Base-by-base conservation (phyloP, 1,140 invertebrate species). In the Drosophila sp. region DNA sequence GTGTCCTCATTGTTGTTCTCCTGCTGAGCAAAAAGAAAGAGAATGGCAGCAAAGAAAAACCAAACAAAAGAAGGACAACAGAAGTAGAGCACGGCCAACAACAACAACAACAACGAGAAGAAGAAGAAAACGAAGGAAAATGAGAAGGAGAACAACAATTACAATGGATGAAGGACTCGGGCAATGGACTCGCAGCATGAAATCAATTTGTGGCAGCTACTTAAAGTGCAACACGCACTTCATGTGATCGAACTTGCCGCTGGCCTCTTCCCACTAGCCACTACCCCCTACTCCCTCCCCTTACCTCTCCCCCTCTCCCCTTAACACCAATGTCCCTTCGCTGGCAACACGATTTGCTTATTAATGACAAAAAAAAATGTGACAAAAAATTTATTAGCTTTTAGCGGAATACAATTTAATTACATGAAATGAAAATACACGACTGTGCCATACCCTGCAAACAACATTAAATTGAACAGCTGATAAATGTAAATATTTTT, bases 151-250 rank as follows among this genome's bases (percentile, higher is more conserved):
- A 4, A 21, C 1, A 21, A 21, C 21, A 21, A 21, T 21, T 21
- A 21, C 1, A 21, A 21, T 21, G 21, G 41, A 45, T 7, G 59
- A 57, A 70, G 54, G 41, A 56, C 29, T 14, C 46, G 45, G 41
- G 41, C 63, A 64, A 64, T 64, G 62, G 62, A 66, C 53, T 57
- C 66, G 32, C 79, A 83, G 83, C 83, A 65, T 80, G 83, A 89
- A 89, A 89, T 89, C 83, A 89, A 89, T 89, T 89, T 89, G 83
- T 72, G 80, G 84, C 84, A 89, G 83, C 83, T 89, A 89, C 83
- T 89, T 89, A 89, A 89, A 89, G 84, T 83, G 84, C 79, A 89
- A 83, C 73, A 78, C 50, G 34, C 63, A 71, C 78, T 75, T 70
- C 66, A 86, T 48, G 56, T 34, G 69, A 81, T 69, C 74, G 69